These are phyloP conservation scores for Tenthredo mesomela DNA, from an alignment of 2,888 invertebrate genomes.

Conservation along the genomic window DNA sequence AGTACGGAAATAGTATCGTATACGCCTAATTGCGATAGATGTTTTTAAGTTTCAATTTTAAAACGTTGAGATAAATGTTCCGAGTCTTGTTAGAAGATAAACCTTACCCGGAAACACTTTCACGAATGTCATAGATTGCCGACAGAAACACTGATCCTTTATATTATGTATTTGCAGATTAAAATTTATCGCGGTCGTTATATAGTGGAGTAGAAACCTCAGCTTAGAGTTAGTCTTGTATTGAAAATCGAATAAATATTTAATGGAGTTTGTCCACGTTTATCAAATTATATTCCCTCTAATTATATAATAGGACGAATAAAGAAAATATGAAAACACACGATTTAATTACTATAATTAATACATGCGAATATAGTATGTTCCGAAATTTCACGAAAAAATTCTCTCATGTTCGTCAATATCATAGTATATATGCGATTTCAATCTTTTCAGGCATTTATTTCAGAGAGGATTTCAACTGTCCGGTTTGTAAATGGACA, in stretches of 20 bases:
- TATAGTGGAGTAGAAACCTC: neutral
- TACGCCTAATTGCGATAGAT: neutral
- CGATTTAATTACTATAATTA: neutral
- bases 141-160: neutral
- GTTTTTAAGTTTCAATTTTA: neutral
- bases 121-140: neutral
- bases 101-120: constrained; percentile 9
- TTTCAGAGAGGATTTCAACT: neutral
- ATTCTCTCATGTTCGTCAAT: neutral
- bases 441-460: neutral
- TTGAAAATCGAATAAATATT: neutral
- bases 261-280: neutral
- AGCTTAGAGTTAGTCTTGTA: too few species aligned
- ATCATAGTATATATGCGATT: neutral
- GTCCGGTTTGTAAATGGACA: neutral
- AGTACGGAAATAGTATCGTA: neutral
- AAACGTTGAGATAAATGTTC: neutral
- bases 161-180: neutral
- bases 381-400: too few species aligned
- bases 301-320: neutral
- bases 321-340: neutral
- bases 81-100: neutral
- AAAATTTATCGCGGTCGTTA: neutral
- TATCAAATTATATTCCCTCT: neutral
- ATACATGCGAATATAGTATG: neutral